Conservation (phyloP, 2,888 invertebrate genomes). For the Labia minor region DNA sequence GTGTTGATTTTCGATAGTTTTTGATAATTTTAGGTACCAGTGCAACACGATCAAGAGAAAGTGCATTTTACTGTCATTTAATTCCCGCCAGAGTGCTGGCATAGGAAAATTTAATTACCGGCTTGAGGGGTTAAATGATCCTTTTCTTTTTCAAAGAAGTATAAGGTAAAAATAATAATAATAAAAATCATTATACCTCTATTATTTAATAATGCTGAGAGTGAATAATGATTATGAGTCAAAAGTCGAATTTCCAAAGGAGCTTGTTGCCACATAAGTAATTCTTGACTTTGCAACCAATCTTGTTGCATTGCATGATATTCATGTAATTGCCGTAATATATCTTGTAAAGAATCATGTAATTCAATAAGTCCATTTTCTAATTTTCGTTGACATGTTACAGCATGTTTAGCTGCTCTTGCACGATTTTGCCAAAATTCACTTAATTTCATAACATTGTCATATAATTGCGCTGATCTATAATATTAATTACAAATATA, state of each 20-base stretch:
- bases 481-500: conserved; percentile 14
- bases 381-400: conserved; percentile 55
- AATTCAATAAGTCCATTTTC: conserved; percentile 50
- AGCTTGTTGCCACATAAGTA: conserved; percentile 44
- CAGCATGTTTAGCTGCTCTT: conserved; percentile 44
- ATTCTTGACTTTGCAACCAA: conserved; percentile 48
- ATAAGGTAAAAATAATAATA: too few species aligned
- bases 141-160: too few species aligned
- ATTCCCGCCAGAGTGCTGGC: too few species aligned
- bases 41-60: too few species aligned
- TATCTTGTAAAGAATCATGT: conserved; percentile 53
- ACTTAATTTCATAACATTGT: conserved; percentile 49
- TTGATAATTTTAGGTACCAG: too few species aligned
- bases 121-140: too few species aligned
- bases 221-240: conserved; percentile 33
- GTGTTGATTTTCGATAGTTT: too few species aligned
- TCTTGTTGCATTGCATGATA: conserved; percentile 51
- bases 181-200: too few species aligned
- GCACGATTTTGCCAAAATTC: neutral
- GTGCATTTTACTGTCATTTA: too few species aligned
- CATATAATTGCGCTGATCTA: conserved; percentile 54
- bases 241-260: conserved; percentile 37
- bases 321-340: conserved; percentile 49
- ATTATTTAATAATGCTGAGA: conserved; percentile 24
- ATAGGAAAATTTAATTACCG: too few species aligned